Evolutionary conservation across 2,113 vertebrate genomes (phyloP).

Genomic region (Stigmatopora nigra): DNA sequence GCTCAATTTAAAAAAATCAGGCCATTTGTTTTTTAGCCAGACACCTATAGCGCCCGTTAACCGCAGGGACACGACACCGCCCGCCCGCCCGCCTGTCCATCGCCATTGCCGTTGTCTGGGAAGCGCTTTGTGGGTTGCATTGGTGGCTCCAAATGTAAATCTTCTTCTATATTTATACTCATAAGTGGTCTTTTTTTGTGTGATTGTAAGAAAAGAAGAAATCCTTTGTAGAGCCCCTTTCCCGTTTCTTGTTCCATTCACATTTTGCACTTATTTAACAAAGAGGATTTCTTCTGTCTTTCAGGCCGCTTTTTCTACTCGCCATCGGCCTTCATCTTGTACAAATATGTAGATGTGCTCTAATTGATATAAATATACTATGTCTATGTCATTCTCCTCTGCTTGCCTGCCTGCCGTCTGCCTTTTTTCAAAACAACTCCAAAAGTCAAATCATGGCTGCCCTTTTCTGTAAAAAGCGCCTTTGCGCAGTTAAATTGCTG

Average conservation of each 20-base stretch:
- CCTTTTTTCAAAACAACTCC: too few species aligned
- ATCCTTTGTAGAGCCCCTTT: conserved; percentile 72
- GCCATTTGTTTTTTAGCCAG: too few species aligned
- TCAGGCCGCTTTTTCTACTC: conserved; percentile 66
- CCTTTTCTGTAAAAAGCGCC: not conserved
- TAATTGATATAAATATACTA: conserved; percentile 80
- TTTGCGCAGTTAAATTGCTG: not conserved
- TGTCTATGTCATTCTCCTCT: conserved; percentile 71
- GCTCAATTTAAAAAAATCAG: too few species aligned
- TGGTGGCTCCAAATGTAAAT: conserved; percentile 26
- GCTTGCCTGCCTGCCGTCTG: not conserved
- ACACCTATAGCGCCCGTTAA: too few species aligned
- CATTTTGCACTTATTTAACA: conserved; percentile 82
- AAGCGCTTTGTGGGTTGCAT: not conserved
- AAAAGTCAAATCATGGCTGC: too few species aligned
- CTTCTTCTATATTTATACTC: conserved; percentile 52
- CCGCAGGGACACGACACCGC: too few species aligned
- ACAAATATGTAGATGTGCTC: conserved; percentile 77
- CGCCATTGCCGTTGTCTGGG: too few species aligned
- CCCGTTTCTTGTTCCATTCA: conserved; percentile 73
- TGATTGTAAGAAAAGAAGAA: conserved; percentile 61
- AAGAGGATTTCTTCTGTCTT: conserved; percentile 67
- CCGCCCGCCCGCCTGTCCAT: too few species aligned
- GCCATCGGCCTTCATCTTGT: conserved; percentile 69
- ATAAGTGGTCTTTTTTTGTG: conserved; percentile 71